Evolutionary conservation across 2,797 vertebrate genomes (phyloP).

Genomic region (Centropyge bicolor): DNA sequence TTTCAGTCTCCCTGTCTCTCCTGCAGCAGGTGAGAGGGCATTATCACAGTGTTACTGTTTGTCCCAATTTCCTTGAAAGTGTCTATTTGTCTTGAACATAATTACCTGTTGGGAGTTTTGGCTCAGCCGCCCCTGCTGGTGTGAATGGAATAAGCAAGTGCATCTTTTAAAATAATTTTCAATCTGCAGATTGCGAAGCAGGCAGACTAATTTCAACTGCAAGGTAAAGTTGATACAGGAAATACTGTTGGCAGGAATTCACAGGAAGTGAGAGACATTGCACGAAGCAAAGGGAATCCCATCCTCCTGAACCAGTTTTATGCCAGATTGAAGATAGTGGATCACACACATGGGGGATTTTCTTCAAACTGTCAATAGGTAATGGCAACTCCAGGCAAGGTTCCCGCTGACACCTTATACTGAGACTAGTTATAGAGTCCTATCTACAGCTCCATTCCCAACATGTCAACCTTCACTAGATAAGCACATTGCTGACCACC

Average conservation of each 20-base stretch:
- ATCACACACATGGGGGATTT: constrained; percentile 38
- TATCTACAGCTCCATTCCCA: constrained; percentile 22
- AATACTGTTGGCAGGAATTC: constrained; percentile 42
- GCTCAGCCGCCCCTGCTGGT: constrained; percentile 7
- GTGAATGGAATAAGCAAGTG: constrained; percentile 31
- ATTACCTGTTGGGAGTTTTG: constrained; percentile 30
- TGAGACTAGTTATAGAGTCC: constrained; percentile 8
- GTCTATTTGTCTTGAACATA: constrained; percentile 47
- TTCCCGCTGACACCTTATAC: background rate
- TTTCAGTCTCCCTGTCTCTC: constrained; percentile 23
- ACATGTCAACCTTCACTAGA: constrained; percentile 25
- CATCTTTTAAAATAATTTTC: constrained; percentile 24
- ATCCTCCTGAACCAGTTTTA: constrained; percentile 45
- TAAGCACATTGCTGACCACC: constrained; percentile 27
- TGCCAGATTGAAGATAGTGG: constrained; percentile 45
- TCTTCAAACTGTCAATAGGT: constrained; percentile 42
- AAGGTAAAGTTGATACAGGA: constrained; percentile 29
- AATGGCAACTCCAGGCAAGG: constrained; percentile 33
- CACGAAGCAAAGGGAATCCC: constrained; percentile 43
- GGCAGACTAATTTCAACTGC: constrained; percentile 5
- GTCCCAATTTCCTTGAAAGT: constrained; percentile 30
- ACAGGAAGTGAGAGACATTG: constrained; percentile 24
- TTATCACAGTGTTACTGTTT: constrained; percentile 42
- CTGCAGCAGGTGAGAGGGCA: constrained; percentile 41
- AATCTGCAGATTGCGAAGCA: constrained; percentile 31